Conservation (phyloP, 2,888 invertebrate genomes). For the Nemotelus pantherinus region DNA sequence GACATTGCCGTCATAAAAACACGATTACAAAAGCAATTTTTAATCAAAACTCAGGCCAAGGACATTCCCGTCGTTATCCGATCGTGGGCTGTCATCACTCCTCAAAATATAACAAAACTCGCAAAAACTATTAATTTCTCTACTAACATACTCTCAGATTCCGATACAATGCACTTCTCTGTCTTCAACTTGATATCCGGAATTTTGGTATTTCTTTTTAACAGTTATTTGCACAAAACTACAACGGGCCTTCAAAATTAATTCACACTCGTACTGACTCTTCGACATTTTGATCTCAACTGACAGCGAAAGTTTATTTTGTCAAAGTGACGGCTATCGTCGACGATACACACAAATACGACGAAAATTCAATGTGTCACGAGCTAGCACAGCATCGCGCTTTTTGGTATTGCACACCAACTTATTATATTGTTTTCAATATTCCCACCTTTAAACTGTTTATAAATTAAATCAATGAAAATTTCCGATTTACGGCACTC, state of each 20-base stretch:
- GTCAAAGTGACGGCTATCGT: constrained; percentile 4
- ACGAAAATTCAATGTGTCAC: neutral
- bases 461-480: too few relatives aligned
- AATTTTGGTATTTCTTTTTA: constrained; percentile 15
- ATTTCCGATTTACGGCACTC: neutral
- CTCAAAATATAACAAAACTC: neutral
- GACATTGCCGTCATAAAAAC: constrained; percentile 17
- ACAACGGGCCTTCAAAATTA: neutral
- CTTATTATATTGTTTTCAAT: too few relatives aligned
- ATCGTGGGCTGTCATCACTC: neutral
- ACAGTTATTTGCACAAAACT: constrained; percentile 37
- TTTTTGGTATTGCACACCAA: neutral
- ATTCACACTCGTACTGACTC: constrained; percentile 11
- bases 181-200: too few relatives aligned
- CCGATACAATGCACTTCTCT: too few relatives aligned
- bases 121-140: too few relatives aligned
- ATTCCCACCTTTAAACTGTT: too few relatives aligned
- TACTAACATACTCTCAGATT: too few relatives aligned
- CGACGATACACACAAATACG: neutral
- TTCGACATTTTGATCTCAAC: constrained; percentile 39
- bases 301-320: constrained; percentile 32
- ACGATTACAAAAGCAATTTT: constrained; percentile 1
- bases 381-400: neutral
- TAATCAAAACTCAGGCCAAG: neutral
- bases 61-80: neutral